Conservation (phyloP, 2,888 invertebrate genomes). For the Cantharis nigra region DNA sequence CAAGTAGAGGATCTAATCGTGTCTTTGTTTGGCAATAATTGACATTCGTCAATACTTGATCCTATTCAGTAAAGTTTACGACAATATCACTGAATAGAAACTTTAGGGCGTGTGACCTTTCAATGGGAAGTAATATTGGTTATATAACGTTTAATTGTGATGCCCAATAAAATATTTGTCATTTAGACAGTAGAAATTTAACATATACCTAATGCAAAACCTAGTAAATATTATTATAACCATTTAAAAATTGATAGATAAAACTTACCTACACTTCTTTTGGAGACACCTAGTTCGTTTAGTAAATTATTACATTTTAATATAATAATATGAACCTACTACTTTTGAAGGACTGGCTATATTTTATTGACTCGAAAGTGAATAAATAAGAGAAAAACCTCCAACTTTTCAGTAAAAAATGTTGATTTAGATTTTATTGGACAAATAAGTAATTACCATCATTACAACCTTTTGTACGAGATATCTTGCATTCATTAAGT, state of each 20-base stretch:
- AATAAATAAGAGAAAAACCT: not conserved
- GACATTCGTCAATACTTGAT: conserved; percentile 11
- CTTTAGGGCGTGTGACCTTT: not conserved
- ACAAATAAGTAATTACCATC: not conserved
- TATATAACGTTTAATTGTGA: not conserved
- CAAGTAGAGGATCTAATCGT: conserved; percentile 10
- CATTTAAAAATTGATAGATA: not conserved
- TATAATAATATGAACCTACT: too few species aligned
- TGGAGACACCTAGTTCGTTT: too few species aligned
- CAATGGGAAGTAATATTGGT: not conserved
- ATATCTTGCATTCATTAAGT: not conserved
- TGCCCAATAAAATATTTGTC: not conserved
- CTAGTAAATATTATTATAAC: not conserved
- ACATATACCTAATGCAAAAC: too few species aligned
- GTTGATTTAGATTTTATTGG: not conserved
- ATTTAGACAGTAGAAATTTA: not conserved
- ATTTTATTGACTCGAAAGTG: not conserved
- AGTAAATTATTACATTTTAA: not conserved
- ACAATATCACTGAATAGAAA: not conserved
- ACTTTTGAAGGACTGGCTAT: not conserved
- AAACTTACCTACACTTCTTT: too few species aligned
- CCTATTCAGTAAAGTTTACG: not conserved
- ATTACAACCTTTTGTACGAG: not conserved
- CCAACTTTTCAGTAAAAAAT: not conserved
- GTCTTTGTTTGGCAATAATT: conserved; percentile 21